Percentiles rank a stretch among this genome's conserved stretches.
phyloP scores from a whole-genome alignment of 2,113 vertebrate genomes.

The Pteruthius melanotis region DNA sequence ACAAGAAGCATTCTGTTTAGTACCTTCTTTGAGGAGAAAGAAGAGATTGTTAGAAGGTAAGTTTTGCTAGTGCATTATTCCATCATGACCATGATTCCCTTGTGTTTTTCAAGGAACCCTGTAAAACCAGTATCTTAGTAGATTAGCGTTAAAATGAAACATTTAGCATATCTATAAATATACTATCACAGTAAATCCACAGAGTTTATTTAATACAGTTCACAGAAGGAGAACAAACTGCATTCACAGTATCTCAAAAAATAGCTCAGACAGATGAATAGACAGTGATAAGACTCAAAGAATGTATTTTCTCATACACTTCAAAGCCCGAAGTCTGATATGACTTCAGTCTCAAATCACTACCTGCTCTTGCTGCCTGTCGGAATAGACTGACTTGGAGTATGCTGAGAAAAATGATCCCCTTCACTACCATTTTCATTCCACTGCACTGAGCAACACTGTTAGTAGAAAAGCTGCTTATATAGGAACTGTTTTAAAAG shows the following conservation, averaged over 20 bases:
- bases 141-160: background rate
- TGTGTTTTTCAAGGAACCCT: background rate
- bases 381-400: background rate
- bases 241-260: background rate
- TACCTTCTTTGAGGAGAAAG: background rate
- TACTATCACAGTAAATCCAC: background rate
- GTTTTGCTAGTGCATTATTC: background rate
- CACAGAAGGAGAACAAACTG: background rate
- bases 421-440: conserved; percentile 13
- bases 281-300: background rate
- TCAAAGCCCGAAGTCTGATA: background rate
- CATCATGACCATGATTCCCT: background rate
- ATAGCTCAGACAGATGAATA: background rate
- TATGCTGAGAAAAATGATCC: background rate
- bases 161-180: background rate
- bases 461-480: background rate
- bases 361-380: background rate
- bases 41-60: background rate
- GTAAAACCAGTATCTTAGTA: background rate
- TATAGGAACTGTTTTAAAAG: background rate
- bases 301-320: background rate
- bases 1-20: background rate
- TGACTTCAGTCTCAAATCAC: background rate
- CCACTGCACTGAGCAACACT: background rate
- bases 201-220: background rate